A percentile compares a stretch with the other conserved stretches of the same genome.
Conservation (phyloP, 1,140 invertebrate species). For the Spodoptera litura region DNA sequence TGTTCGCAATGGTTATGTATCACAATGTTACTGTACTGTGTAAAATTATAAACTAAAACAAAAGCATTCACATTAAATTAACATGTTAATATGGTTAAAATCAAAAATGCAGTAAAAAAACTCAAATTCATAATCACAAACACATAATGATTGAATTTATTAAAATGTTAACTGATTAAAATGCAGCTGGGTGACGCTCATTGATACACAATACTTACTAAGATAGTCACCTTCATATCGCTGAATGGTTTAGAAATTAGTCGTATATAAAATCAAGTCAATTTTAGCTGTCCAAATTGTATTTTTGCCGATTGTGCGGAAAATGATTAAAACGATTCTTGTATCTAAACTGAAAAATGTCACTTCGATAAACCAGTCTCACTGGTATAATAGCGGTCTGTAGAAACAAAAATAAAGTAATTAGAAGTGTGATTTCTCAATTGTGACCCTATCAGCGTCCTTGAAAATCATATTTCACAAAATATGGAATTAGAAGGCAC, state of each 20-base stretch:
- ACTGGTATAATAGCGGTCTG: constrained; percentile 36
- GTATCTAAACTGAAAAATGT: constrained; percentile 44
- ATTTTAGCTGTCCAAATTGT: constrained; percentile 60
- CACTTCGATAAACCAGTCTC: constrained; percentile 59
- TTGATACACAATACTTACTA: constrained; percentile 55
- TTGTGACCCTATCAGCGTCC: constrained; percentile 52
- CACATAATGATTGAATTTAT: constrained; percentile 62
- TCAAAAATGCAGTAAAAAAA: constrained; percentile 79
- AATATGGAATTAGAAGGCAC: constrained; percentile 79
- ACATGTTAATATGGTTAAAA: constrained; percentile 84
- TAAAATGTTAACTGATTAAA: constrained; percentile 75
- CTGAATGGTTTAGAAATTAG: constrained; percentile 42
- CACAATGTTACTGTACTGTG: constrained; percentile 63
- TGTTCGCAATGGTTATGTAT: constrained; percentile 63
- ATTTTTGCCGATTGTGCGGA: constrained; percentile 43
- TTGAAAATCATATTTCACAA: constrained; percentile 76
- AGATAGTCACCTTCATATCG: constrained; percentile 51
- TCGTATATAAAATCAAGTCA: constrained; percentile 52
- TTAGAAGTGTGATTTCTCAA: constrained; percentile 45
- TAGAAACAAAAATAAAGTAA: constrained; percentile 21
- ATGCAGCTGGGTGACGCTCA: constrained; percentile 51
- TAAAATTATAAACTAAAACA: constrained; percentile 63
- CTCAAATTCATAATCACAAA: constrained; percentile 66
- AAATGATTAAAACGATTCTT: constrained; percentile 34
- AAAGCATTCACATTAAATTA: constrained; percentile 77